phyloP scores from a whole-genome alignment of 2,888 invertebrate species.

The Thecophora atra region DNA sequence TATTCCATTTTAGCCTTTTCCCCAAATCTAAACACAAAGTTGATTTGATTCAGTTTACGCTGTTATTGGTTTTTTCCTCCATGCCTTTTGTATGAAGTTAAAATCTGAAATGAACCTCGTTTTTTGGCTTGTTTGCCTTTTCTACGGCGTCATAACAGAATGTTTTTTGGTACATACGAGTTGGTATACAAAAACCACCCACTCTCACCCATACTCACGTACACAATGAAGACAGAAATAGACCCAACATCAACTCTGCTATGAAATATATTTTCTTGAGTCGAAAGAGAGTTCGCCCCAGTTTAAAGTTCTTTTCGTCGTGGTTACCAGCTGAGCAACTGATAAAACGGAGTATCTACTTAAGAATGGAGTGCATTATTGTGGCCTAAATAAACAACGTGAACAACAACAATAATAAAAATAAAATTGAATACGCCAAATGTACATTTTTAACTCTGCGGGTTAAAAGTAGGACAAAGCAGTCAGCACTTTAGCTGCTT shows the following conservation, averaged over 20 bases:
- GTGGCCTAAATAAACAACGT: neutral
- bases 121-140: too few relatives aligned
- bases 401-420: neutral
- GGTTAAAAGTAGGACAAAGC: constrained; percentile 2
- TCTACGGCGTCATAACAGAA: too few relatives aligned
- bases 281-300: neutral
- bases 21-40: too few relatives aligned
- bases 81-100: too few relatives aligned
- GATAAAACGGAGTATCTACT: neutral
- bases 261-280: neutral
- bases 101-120: too few relatives aligned
- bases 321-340: constrained; percentile 6
- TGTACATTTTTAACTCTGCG: neutral
- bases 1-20: too few relatives aligned
- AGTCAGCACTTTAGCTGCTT: neutral
- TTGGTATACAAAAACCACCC: too few relatives aligned
- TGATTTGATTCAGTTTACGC: too few relatives aligned
- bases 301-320: neutral
- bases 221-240: neutral
- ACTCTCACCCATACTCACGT: too few relatives aligned
- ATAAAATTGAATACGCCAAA: neutral
- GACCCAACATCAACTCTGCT: neutral
- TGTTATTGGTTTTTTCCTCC: too few relatives aligned
- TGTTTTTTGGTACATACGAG: too few relatives aligned
- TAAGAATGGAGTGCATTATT: neutral